A percentile compares a stretch with the other conserved stretches of the same genome.
phyloP scores from a whole-genome alignment of 2,797 vertebrate species.

The Epinephelus awoara region DNA sequence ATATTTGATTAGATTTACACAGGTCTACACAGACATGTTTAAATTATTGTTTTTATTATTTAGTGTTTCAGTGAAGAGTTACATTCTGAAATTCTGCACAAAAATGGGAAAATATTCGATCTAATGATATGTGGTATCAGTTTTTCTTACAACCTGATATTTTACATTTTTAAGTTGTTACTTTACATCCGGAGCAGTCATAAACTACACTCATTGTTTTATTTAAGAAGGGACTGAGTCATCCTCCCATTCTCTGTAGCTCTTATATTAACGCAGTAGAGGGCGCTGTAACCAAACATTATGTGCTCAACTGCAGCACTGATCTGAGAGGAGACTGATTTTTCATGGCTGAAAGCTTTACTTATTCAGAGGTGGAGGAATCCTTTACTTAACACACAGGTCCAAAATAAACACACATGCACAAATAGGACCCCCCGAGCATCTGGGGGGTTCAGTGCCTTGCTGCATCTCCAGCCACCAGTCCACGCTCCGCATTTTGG shows the following conservation, averaged over 20 bases:
- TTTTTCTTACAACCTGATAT: background rate
- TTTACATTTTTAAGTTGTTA: fast-evolving
- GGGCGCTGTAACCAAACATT: constrained; percentile 40
- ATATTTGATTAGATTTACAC: too few species aligned
- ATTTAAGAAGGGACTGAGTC: background rate
- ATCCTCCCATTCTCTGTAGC: background rate
- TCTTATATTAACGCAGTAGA: constrained; percentile 18
- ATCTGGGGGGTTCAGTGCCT: too few species aligned
- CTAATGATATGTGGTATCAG: too few species aligned
- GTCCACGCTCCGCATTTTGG: too few species aligned
- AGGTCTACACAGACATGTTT: too few species aligned
- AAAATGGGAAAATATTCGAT: too few species aligned
- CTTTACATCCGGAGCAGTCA: background rate
- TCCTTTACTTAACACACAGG: background rate
- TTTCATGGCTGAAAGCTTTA: background rate
- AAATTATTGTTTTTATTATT: background rate
- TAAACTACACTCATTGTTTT: background rate
- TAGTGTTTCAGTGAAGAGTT: background rate
- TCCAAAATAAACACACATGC: too few species aligned
- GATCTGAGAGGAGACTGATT: background rate
- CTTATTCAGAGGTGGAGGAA: background rate
- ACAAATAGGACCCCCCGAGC: too few species aligned
- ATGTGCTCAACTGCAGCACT: too few species aligned
- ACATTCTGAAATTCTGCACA: background rate
- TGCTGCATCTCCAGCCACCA: too few species aligned